Conservation (phyloP, 35 echinoderm and acorn worm genomes). For the Strongylocentrotus purpuratus region DNA sequence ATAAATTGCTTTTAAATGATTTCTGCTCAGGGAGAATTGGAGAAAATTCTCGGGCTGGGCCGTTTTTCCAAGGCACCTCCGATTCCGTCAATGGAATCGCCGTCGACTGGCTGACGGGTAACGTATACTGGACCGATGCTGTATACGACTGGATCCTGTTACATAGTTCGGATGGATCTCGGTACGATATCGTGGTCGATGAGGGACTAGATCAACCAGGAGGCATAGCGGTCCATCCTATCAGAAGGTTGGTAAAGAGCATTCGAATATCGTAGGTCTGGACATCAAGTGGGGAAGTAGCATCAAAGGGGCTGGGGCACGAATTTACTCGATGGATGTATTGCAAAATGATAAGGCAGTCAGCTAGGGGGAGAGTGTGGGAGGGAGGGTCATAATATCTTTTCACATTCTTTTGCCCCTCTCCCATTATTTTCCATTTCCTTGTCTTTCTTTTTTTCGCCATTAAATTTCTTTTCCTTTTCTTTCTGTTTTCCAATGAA, state of each 20-base stretch:
- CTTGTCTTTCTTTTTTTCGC: too few species aligned
- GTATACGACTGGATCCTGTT: constrained; percentile 81
- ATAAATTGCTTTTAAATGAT: too few species aligned
- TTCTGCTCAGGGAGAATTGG: neutral
- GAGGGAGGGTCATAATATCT: too few species aligned
- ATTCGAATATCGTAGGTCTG: too few species aligned
- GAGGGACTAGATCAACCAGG: constrained; percentile 56
- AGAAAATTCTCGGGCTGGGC: neutral
- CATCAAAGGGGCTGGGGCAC: neutral
- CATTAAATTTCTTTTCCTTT: too few species aligned
- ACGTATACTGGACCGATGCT: constrained; percentile 73
- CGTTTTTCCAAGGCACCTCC: constrained; percentile 56
- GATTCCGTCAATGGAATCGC: constrained; percentile 60
- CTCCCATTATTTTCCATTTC: too few species aligned
- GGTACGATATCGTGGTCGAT: neutral
- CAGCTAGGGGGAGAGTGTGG: neutral
- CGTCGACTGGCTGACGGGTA: constrained; percentile 79
- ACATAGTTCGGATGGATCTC: constrained; percentile 58
- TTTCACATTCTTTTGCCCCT: too few species aligned
- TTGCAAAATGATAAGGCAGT: neutral
- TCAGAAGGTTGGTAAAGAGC: constrained; percentile 34
- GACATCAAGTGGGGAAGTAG: too few species aligned
- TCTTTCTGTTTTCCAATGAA: too few species aligned
- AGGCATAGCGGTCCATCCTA: constrained; percentile 72
- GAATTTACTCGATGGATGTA: neutral